These are phyloP conservation scores for Hippopotamyrus pictus DNA, from an alignment of 2,797 vertebrate genomes.

Conservation along the genomic window DNA sequence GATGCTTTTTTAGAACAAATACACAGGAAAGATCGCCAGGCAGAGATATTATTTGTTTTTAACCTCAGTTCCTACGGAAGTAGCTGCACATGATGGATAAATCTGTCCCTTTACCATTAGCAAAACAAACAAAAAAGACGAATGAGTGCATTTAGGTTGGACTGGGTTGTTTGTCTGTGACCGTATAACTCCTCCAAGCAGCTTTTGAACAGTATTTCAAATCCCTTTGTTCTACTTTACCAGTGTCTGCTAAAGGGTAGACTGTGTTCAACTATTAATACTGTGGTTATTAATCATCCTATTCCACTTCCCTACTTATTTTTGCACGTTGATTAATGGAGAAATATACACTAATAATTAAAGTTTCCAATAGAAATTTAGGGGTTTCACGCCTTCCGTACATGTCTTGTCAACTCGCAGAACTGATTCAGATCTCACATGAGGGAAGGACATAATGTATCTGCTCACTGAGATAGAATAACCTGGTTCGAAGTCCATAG, in stretches of 20 bases:
- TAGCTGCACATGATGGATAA: slow-evolving; percentile 41
- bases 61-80: slow-evolving; percentile 22
- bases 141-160: slow-evolving; percentile 39
- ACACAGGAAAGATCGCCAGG: not conserved
- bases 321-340: not conserved
- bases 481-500: not conserved
- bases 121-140: slow-evolving; percentile 51
- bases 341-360: not conserved
- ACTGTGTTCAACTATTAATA: not conserved
- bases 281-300: not conserved
- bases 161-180: slow-evolving; percentile 41
- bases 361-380: not conserved
- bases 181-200: slow-evolving; percentile 16
- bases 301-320: slow-evolving; percentile 1
- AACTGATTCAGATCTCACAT: not conserved
- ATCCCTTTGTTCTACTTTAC: slow-evolving; percentile 3
- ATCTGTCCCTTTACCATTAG: slow-evolving; percentile 51
- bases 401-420: not conserved
- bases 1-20: slow-evolving; percentile 3
- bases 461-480: not conserved
- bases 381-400: not conserved
- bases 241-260: not conserved
- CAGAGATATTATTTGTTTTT: not conserved
- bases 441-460: not conserved
- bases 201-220: not conserved